phyloP scores from a whole-genome alignment of 2,113 vertebrate species.

The Uria aalge region DNA sequence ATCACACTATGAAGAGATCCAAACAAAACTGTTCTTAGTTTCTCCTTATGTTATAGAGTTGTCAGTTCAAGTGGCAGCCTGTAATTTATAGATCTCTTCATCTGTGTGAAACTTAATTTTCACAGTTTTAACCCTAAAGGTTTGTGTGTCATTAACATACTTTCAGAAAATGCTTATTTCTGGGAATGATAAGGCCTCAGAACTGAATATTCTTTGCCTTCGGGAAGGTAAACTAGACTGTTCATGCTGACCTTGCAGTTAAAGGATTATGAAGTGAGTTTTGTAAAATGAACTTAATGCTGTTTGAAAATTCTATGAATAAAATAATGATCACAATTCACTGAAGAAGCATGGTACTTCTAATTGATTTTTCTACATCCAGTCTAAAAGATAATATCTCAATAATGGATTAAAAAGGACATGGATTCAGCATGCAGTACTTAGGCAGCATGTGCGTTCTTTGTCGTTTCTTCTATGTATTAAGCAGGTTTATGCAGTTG shows the following conservation, averaged over 20 bases:
- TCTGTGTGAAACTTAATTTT: background rate
- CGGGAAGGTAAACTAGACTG: background rate
- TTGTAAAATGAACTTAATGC: background rate
- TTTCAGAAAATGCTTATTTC: background rate
- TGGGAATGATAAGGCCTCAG: background rate
- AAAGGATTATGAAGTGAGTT: background rate
- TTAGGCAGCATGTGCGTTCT: rapidly evolving
- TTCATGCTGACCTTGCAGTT: background rate
- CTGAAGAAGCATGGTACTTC: background rate
- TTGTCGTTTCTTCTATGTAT: rapidly evolving
- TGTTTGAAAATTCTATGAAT: background rate
- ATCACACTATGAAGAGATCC: background rate
- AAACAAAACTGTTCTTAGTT: background rate
- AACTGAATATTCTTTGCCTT: background rate
- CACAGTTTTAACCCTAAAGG: background rate
- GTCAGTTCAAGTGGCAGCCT: background rate
- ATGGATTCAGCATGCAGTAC: background rate
- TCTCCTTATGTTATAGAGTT: background rate
- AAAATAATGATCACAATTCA: background rate
- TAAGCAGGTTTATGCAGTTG: background rate
- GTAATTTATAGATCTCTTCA: background rate
- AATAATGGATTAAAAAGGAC: background rate
- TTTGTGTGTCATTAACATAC: background rate
- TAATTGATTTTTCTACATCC: background rate
- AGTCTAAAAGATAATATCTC: background rate